Base-by-base conservation (phyloP, 2,797 vertebrate genomes). In the Trematomus bernacchii region DNA sequence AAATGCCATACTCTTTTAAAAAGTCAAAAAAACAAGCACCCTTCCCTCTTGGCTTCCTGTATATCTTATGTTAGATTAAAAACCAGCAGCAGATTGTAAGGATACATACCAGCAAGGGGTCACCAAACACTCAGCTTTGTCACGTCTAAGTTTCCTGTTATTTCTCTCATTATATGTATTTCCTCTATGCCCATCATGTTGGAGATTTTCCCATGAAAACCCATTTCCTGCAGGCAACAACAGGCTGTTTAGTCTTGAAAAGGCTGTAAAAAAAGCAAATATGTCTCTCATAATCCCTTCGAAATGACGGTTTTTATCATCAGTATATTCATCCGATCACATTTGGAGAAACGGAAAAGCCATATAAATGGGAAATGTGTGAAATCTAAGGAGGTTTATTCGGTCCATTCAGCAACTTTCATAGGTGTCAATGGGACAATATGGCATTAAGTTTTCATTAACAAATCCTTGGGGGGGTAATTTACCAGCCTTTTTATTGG, bases 141-240 rank as follows among this genome's bases (percentile, higher is more conserved):
- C 80, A 33, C 58, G 65, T 83, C 72, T 71, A 57, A 46, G 69
- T 81, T 89, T 93, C 90, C 87, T 92, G 86, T 90, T 92, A 58
- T 87, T 85, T 77, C 54, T 80, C 46, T 59, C 21, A 77, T 88
- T 77, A 78, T 54, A 71, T 81, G 71, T 8, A 51, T 86, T 93
- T 93, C 85, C 87, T 85, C 64, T 77, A 33, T 78, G 73, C 40
- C 51, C 77, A 27, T 85, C 63, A 65, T 80, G 83, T 87, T 88
- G 80, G 44, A 78, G 55, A 71, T 82, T 60, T 82, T 83, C 72
- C 66, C 75, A 74, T 82, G 67, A 69, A 80, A 79, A 62, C 40
- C 30, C 55, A 71, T 89, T 92, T 94, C 90, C 92, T 90, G 60
- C 57, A 53, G 13, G 47, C 47, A 52, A 46, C 33, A 61, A 62